Percentiles rank a stretch among this genome's conserved stretches.
phyloP scores from a whole-genome alignment of 2,797 vertebrate genomes.

The Erpetoichthys calabaricus region DNA sequence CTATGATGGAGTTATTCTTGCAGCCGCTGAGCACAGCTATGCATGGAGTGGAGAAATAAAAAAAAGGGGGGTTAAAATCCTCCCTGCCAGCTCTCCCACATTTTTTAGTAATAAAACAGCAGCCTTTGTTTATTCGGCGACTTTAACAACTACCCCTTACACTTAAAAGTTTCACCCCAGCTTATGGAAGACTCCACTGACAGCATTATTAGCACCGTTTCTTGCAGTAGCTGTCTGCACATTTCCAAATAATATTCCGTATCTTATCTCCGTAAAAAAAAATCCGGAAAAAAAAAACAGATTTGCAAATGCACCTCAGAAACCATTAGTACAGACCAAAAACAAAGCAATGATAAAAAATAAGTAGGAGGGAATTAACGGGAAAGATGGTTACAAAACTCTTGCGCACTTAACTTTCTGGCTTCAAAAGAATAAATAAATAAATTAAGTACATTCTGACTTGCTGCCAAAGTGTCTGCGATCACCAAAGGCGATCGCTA shows the following conservation, averaged over 20 bases:
- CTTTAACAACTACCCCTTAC: conserved; percentile 40
- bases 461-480: conserved; percentile 2
- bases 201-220: no score
- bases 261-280: background rate
- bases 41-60: no score
- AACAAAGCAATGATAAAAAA: background rate
- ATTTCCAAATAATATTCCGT: no score
- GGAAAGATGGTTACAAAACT: background rate
- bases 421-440: conserved; percentile 13
- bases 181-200: no score
- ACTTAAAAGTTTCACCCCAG: conserved; percentile 25
- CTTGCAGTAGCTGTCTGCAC: no score
- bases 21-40: no score
- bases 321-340: background rate
- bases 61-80: no score
- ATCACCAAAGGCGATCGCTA: background rate
- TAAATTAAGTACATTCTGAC: conserved; percentile 22
- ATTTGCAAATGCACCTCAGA: background rate
- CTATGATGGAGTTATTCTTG: conserved; percentile 55
- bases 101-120: conserved; percentile 8
- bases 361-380: background rate
- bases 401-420: background rate
- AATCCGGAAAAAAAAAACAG: background rate
- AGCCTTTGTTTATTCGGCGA: conserved; percentile 37
- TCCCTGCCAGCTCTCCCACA: no score